Evolutionary conservation across 2,888 invertebrate species (phyloP).

Genomic region (Cryptus viduatorius): DNA sequence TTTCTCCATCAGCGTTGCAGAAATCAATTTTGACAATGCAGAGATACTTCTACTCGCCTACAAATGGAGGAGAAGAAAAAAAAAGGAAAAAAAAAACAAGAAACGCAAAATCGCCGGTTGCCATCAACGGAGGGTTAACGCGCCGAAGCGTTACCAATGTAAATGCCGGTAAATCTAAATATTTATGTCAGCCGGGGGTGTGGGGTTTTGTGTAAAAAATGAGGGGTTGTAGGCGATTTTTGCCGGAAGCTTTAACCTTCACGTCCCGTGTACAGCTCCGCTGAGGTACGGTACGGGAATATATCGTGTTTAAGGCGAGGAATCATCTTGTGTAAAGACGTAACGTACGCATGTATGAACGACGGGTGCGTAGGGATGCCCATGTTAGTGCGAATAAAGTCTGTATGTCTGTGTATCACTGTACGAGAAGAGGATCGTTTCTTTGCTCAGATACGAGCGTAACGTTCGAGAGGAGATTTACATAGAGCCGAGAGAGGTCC

Average conservation of each 20-base stretch:
- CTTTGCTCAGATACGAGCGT: constrained; percentile 21
- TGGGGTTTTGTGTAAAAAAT: constrained; percentile 27
- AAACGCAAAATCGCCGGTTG: constrained; percentile 43
- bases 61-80: background rate
- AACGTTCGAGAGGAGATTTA: constrained; percentile 50
- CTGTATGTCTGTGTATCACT: background rate
- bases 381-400: background rate
- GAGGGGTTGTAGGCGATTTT: constrained; percentile 38
- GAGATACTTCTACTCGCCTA: background rate
- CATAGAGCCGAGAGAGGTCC: constrained; percentile 54
- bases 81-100: constrained; percentile 2
- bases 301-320: constrained; percentile 31
- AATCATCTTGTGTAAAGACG: constrained; percentile 35
- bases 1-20: background rate
- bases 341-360: constrained; percentile 33
- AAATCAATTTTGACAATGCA: constrained; percentile 2
- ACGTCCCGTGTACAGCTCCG: background rate
- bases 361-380: constrained; percentile 11
- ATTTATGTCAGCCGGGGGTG: constrained; percentile 70
- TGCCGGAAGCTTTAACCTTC: constrained; percentile 44
- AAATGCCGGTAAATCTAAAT: constrained; percentile 74
- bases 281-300: constrained; percentile 23
- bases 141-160: constrained; percentile 67
- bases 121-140: constrained; percentile 58
- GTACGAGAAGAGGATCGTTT: constrained; percentile 17